phyloP scores from a whole-genome alignment of 2,888 invertebrate genomes.

The Xylocampa areola region DNA sequence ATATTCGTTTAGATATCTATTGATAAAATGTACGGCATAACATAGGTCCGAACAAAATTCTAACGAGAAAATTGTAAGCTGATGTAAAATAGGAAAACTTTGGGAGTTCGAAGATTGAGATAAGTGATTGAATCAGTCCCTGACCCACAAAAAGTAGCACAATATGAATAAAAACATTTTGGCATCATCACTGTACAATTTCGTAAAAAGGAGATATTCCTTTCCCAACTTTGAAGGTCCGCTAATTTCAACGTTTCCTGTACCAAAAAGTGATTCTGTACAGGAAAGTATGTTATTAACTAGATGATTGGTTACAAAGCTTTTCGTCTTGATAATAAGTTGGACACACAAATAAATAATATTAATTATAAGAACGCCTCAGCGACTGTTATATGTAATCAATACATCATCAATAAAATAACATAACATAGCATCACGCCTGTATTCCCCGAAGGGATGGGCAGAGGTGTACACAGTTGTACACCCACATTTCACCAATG shows the following conservation, averaged over 20 bases:
- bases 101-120: constrained; percentile 14
- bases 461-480: too few relatives aligned
- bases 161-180: constrained; percentile 30
- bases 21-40: too few relatives aligned
- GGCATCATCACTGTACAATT: constrained; percentile 29
- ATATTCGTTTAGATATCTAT: too few relatives aligned
- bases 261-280: constrained; percentile 37
- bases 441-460: too few relatives aligned
- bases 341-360: background rate
- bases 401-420: too few relatives aligned
- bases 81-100: constrained; percentile 35
- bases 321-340: background rate
- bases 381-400: background rate
- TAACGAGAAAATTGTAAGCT: constrained; percentile 14
- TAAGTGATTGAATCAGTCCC: constrained; percentile 43
- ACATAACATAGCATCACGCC: too few relatives aligned
- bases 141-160: constrained; percentile 28
- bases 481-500: too few relatives aligned
- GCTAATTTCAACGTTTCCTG: constrained; percentile 35
- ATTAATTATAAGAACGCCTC: background rate
- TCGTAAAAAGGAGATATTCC: constrained; percentile 23
- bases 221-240: constrained; percentile 34
- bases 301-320: constrained; percentile 1
- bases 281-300: constrained; percentile 35
- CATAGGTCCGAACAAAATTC: constrained; percentile 1